A percentile compares a stretch with the other conserved stretches of the same genome.
These are phyloP conservation scores for Harpagus bidentatus DNA, from an alignment of 2,113 vertebrate species.

Conservation along the genomic window DNA sequence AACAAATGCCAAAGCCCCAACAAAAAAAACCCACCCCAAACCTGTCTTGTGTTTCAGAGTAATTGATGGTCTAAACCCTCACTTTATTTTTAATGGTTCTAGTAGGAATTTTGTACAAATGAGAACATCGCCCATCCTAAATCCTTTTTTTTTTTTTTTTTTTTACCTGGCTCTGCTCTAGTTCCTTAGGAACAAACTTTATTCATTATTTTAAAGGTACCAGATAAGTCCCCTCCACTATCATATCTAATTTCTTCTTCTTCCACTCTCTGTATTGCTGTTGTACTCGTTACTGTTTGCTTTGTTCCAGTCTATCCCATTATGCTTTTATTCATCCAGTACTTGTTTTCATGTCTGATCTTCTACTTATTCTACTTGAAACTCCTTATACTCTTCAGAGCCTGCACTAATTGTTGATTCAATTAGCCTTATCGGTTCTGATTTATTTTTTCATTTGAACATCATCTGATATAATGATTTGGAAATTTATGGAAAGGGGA, in stretches of 20 bases:
- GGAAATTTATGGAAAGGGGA: background rate
- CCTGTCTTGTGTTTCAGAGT: background rate
- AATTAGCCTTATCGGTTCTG: background rate
- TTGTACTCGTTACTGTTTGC: background rate
- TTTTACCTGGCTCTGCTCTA: background rate
- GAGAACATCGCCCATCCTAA: background rate
- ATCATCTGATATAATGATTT: background rate
- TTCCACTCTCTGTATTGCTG: background rate
- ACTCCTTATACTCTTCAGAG: background rate
- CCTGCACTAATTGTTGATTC: background rate
- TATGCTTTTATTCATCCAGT: background rate
- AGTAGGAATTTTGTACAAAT: background rate
- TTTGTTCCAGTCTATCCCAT: background rate
- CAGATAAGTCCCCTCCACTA: background rate
- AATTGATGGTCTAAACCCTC: fast-evolving
- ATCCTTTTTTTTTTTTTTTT: background rate
- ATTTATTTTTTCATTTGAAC: background rate
- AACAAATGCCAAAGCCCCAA: background rate
- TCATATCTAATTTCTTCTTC: background rate
- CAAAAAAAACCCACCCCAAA: background rate
- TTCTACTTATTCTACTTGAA: background rate
- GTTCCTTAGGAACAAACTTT: background rate
- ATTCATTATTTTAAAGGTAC: background rate
- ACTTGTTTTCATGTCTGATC: background rate
- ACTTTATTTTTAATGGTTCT: background rate